Conservation (phyloP, 2,113 vertebrate species). For the Chaetorhynchus papuensis region DNA sequence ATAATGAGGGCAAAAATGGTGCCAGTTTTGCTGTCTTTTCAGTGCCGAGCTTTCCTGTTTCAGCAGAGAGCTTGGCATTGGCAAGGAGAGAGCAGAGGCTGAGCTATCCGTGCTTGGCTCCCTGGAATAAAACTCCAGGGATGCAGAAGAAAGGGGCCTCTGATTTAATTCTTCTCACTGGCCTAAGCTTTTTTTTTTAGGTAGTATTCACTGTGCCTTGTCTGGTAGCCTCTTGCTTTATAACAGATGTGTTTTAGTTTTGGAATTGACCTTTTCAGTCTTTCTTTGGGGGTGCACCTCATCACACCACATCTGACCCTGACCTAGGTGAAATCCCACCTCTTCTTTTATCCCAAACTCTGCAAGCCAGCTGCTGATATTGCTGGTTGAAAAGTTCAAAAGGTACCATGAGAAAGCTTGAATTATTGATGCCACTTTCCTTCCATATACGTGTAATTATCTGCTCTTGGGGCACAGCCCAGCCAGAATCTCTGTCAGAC, state of each 20-base stretch:
- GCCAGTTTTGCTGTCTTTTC: not conserved
- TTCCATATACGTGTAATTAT: not conserved
- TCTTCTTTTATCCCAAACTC: not conserved
- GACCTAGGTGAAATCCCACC: not conserved
- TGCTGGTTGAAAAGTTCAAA: slow-evolving; percentile 56
- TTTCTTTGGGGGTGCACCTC: not conserved
- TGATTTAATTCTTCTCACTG: not conserved
- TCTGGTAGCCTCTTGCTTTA: not conserved
- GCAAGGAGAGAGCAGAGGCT: not conserved
- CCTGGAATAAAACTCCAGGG: not conserved
- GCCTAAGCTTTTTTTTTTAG: not conserved
- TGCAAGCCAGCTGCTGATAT: slow-evolving; percentile 41
- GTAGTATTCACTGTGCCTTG: not conserved
- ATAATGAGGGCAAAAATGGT: not conserved
- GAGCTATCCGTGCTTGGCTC: not conserved
- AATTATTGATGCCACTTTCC: slow-evolving; percentile 60
- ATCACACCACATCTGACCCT: not conserved
- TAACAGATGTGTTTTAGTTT: not conserved
- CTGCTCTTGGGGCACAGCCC: not conserved
- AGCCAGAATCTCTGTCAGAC: not conserved
- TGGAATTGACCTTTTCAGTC: not conserved
- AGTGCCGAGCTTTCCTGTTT: not conserved
- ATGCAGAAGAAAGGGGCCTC: not conserved
- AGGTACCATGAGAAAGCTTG: slow-evolving; percentile 29
- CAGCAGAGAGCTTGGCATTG: not conserved